Evolutionary conservation across 2,888 invertebrate species (phyloP).

Genomic region (Torymus texanus): DNA sequence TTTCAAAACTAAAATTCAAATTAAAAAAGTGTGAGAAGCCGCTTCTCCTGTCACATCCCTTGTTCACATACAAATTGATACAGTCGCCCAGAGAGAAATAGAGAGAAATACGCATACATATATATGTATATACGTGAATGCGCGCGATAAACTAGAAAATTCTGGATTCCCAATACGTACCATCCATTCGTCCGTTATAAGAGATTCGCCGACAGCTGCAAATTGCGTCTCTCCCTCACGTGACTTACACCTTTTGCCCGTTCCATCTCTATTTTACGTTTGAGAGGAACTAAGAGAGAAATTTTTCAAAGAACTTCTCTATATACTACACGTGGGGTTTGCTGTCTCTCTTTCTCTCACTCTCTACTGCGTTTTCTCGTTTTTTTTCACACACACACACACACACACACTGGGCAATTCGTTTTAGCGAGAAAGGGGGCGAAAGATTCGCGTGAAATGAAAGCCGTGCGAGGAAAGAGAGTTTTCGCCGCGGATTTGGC

Average conservation of each 20-base stretch:
- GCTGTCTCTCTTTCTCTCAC: slow-evolving; percentile 1
- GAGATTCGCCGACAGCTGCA: slow-evolving; percentile 34
- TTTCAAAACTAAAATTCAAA: too few species aligned
- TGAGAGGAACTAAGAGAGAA: slow-evolving; percentile 10
- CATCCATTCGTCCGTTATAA: slow-evolving; percentile 24
- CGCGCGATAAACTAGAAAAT: not conserved
- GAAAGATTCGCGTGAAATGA: slow-evolving; percentile 22
- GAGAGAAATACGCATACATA: too few species aligned
- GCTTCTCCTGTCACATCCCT: too few species aligned
- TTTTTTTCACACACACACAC: not conserved
- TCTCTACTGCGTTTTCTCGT: not conserved
- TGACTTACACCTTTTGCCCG: not conserved
- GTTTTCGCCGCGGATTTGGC: too few species aligned
- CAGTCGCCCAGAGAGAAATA: too few species aligned
- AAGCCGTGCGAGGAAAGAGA: not conserved
- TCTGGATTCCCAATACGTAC: slow-evolving; percentile 1
- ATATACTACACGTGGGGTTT: not conserved
- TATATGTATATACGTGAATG: too few species aligned
- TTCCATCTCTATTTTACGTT: slow-evolving; percentile 26
- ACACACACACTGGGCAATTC: slow-evolving; percentile 29
- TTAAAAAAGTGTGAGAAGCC: too few species aligned
- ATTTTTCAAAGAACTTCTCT: not conserved
- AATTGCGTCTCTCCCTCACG: slow-evolving; percentile 19
- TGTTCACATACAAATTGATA: too few species aligned
- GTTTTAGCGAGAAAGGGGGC: slow-evolving; percentile 18